Conservation (phyloP, 2,888 invertebrate species). For the Melolontha melolontha region DNA sequence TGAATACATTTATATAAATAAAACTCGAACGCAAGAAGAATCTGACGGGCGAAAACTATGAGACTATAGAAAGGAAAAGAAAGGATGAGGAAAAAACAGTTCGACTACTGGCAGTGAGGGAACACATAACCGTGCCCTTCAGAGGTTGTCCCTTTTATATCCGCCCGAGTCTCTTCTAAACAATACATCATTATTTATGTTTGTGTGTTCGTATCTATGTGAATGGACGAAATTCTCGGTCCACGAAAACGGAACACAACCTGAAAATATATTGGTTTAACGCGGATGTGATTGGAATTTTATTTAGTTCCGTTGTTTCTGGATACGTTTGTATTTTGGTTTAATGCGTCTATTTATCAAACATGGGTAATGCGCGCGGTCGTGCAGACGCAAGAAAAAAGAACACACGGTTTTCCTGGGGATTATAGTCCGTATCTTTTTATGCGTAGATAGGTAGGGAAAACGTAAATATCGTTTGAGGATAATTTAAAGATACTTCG, state of each 20-base stretch:
- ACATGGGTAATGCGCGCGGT: slow-evolving; percentile 9
- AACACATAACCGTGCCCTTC: no score
- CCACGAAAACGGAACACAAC: slow-evolving; percentile 52
- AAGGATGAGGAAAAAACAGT: no score
- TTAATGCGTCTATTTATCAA: slow-evolving; percentile 37
- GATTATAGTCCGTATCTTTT: no score
- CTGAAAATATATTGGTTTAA: slow-evolving; percentile 56
- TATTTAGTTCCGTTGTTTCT: slow-evolving; percentile 48
- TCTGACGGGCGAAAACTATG: no score
- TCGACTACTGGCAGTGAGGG: no score
- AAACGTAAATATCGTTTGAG: no score
- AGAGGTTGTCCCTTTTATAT: slow-evolving; percentile 5
- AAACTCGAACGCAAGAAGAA: slow-evolving; percentile 6
- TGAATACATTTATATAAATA: slow-evolving; percentile 36
- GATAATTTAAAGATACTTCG: no score
- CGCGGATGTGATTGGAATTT: slow-evolving; percentile 58
- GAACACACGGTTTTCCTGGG: not conserved
- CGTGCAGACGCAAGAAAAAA: not conserved
- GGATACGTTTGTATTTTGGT: slow-evolving; percentile 33
- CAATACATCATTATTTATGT: slow-evolving; percentile 61
- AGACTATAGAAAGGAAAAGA: no score
- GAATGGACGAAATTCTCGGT: slow-evolving; percentile 48
- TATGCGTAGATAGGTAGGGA: no score
- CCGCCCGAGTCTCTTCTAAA: slow-evolving; percentile 45
- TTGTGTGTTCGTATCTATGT: slow-evolving; percentile 48